These are phyloP conservation scores for Agrotis clavis DNA, from an alignment of 2,888 invertebrate species.

Conservation along the genomic window DNA sequence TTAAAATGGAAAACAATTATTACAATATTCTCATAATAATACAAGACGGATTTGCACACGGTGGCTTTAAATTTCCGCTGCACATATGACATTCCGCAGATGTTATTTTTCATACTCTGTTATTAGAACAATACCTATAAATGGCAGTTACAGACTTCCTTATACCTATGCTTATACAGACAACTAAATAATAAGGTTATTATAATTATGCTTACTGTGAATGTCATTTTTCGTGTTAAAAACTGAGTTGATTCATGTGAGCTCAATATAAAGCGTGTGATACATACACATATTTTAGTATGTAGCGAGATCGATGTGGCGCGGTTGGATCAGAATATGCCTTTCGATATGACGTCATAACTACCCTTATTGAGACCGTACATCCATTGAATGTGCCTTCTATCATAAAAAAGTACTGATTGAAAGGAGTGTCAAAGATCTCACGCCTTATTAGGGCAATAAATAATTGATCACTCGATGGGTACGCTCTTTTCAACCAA, in stretches of 20 bases:
- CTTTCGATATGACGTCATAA: background rate
- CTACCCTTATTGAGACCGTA: too few relatives aligned
- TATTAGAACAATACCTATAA: constrained; percentile 16
- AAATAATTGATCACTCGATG: too few relatives aligned
- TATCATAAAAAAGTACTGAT: too few relatives aligned
- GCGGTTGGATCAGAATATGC: background rate
- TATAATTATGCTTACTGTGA: too few relatives aligned
- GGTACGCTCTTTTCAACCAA: too few relatives aligned
- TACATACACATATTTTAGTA: background rate
- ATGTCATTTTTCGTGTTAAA: background rate
- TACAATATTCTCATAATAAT: constrained; percentile 2
- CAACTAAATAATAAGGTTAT: background rate
- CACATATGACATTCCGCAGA: constrained; percentile 9
- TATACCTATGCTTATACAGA: too few relatives aligned
- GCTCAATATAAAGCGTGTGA: background rate
- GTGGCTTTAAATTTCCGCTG: constrained; percentile 9
- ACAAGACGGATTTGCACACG: too few relatives aligned
- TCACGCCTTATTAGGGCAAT: too few relatives aligned
- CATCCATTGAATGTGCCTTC: too few relatives aligned
- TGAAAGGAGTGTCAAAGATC: too few relatives aligned
- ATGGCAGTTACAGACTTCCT: background rate
- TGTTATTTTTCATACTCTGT: constrained; percentile 9
- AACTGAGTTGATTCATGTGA: background rate
- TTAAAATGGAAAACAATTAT: constrained; percentile 4
- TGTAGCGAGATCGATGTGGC: background rate